phyloP scores from a whole-genome alignment of 1,140 invertebrate species.

The Drosophila pallidifrons region DNA sequence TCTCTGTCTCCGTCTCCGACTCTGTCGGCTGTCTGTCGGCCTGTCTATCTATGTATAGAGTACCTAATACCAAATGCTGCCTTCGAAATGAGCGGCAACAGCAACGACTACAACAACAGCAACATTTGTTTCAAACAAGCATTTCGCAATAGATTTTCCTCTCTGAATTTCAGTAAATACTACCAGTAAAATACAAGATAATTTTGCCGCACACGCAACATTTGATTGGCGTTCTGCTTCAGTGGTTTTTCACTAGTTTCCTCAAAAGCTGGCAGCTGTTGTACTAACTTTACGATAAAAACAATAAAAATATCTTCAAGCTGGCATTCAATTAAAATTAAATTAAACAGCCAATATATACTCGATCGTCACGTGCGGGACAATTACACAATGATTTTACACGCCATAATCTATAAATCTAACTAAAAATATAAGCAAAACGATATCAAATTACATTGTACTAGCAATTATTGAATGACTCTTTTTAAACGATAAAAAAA shows the following conservation, averaged over 20 bases:
- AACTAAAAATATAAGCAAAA: no score
- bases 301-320: slow-evolving; percentile 12
- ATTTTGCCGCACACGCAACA: slow-evolving; percentile 24
- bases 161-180: slow-evolving; percentile 21
- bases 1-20: not conserved
- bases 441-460: no score
- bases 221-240: slow-evolving; percentile 39
- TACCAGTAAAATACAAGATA: slow-evolving; percentile 11
- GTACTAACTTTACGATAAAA: slow-evolving; percentile 1
- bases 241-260: slow-evolving; percentile 6
- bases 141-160: slow-evolving; percentile 26
- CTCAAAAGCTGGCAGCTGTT: not conserved
- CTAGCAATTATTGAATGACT: no score
- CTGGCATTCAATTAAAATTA: not conserved
- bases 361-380: not conserved
- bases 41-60: slow-evolving; percentile 9
- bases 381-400: not conserved
- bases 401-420: no score
- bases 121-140: not conserved
- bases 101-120: no score
- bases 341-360: not conserved
- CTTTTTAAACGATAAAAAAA: no score
- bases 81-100: not conserved
- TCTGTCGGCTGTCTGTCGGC: no score
- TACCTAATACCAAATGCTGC: slow-evolving; percentile 15